Evolutionary conservation across 1,140 invertebrate genomes (phyloP), one percentile per base, ranked within the genome.

Genomic region (Hyles euphorbiae): DNA sequence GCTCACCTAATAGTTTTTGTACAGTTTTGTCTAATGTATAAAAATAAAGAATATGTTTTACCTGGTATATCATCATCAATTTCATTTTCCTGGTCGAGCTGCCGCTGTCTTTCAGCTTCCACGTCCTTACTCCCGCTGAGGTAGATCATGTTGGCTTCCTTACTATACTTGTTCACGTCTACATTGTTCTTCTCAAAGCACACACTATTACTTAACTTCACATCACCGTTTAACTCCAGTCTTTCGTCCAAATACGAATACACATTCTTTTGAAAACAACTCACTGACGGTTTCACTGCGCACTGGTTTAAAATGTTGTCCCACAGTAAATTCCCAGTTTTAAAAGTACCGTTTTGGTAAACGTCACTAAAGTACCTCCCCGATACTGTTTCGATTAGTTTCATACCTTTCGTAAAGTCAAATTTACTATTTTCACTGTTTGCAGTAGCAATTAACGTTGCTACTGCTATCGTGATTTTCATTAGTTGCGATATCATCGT

Each of bases 231-330:
- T 36, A 91, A 90, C 47, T 91, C 90, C 34, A 96, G 87, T 22
- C 90, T 91, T 9, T 90, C 87, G 58, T 94, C 92, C 48, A 96
- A 73, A 72, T 93, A 95, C 7, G 89, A 84, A 68, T 93, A 94
- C 4, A 95, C 92, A 68, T 94, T 95, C 63, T 93, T 95, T 69
- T 95, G 93, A 34, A 96, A 93, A 70, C 95, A 96, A 46, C 91
- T 91, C 68, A 94, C 91, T 46, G 92, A 91, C 22, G 93, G 91
- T 58, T 90, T 89, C 22, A 88, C 83, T 22, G 90, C 91, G 66
- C 95, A 96, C 66, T 95, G 92, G 52, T 91, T 92, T 44, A 95
- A 88, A 32, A 95, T 89, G 11, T 91, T 91, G 57, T 92, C 91
- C 94, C 94, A 95, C 33, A 95, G 87, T 54, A 90, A 88, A 61